phyloP scores from a whole-genome alignment of 2,888 invertebrate species.

The Rotaria sp. region DNA sequence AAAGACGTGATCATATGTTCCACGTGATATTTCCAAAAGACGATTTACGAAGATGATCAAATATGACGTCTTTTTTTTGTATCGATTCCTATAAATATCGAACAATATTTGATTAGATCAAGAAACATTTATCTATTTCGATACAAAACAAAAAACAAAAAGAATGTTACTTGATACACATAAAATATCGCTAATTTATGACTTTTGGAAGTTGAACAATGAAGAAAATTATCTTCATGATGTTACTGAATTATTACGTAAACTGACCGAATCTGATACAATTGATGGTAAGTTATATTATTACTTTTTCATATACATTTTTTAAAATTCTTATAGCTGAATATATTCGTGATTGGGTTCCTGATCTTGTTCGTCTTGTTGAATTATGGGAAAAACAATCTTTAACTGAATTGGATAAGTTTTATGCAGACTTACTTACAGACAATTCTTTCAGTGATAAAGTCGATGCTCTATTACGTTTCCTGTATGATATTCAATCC shows the following conservation, averaged over 20 bases:
- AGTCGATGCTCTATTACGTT: background rate
- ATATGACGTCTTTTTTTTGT: background rate
- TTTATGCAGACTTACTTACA: background rate
- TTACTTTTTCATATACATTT: background rate
- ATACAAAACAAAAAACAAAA: background rate
- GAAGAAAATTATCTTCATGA: background rate
- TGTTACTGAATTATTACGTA: background rate
- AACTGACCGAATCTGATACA: background rate
- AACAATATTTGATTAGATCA: too few species aligned
- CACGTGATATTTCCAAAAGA: background rate
- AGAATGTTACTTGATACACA: background rate
- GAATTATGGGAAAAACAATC: conserved; percentile 27
- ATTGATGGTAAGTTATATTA: background rate
- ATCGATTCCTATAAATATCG: too few species aligned
- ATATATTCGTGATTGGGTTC: background rate
- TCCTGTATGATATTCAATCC: background rate
- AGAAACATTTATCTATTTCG: too few species aligned
- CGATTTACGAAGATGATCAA: background rate
- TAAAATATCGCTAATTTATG: background rate
- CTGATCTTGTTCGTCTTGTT: background rate
- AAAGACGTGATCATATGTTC: background rate
- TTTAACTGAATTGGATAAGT: background rate
- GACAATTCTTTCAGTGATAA: background rate
- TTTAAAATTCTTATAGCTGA: background rate
- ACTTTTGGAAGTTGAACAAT: background rate